Percentiles rank a stretch among this genome's conserved stretches.
Conservation (phyloP, 2,888 invertebrate genomes). For the Micropterix aruncella region DNA sequence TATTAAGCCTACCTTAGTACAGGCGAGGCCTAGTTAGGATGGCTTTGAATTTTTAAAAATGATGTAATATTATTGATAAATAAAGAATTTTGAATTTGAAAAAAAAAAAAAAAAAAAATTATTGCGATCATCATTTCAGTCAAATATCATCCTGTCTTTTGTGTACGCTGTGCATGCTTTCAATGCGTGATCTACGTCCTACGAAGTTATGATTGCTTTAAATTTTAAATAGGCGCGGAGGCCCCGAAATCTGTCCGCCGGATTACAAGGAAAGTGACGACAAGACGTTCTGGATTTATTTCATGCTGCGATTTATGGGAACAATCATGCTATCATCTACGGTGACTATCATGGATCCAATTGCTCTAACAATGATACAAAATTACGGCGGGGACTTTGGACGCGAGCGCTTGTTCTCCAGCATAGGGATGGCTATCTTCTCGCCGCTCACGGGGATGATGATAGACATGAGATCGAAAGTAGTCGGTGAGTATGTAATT, state of each 20-base stretch:
- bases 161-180: too few relatives aligned
- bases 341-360: constrained; percentile 82
- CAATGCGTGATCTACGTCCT: too few relatives aligned
- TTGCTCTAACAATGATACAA: constrained; percentile 74
- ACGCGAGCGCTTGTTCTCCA: constrained; percentile 64
- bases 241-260: constrained; percentile 65
- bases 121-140: too few relatives aligned
- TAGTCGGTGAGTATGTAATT: constrained; percentile 39
- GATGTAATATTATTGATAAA: too few relatives aligned
- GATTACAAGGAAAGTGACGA: constrained; percentile 67
- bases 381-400: constrained; percentile 74
- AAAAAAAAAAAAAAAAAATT: too few relatives aligned
- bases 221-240: constrained; percentile 46
- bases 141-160: too few relatives aligned
- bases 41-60: too few relatives aligned
- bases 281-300: constrained; percentile 72
- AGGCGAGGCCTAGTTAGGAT: too few relatives aligned
- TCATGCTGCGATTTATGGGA: constrained; percentile 62
- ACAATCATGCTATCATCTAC: constrained; percentile 72
- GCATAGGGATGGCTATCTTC: constrained; percentile 71
- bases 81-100: too few relatives aligned
- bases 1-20: too few relatives aligned
- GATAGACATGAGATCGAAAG: constrained; percentile 55
- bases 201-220: too few relatives aligned
- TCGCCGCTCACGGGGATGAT: constrained; percentile 67